phyloP scores from a whole-genome alignment of 2,113 vertebrate species.

The Hypanus sabinus region DNA sequence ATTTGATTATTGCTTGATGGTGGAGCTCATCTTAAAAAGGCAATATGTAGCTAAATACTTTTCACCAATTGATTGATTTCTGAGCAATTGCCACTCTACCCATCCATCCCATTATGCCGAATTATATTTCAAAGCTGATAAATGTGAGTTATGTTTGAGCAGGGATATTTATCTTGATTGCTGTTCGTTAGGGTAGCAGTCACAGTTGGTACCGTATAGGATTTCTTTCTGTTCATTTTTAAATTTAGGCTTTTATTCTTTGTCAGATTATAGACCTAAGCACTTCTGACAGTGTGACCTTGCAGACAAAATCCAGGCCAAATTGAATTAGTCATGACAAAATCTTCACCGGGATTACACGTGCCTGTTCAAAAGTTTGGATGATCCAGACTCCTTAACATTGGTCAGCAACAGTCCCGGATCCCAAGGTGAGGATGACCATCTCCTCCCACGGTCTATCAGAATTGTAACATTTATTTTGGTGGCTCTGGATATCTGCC shows the following conservation, averaged over 20 bases:
- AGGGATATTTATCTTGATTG: constrained; percentile 31
- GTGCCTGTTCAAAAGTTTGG: constrained; percentile 37
- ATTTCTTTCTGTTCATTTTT: constrained; percentile 34
- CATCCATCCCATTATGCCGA: background rate
- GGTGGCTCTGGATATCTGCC: constrained; percentile 21
- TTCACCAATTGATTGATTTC: background rate
- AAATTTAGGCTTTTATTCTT: constrained; percentile 38
- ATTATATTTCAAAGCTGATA: background rate
- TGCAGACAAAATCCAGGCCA: constrained; percentile 37
- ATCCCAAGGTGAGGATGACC: constrained; percentile 37
- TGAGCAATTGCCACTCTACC: background rate
- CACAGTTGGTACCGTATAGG: constrained; percentile 28
- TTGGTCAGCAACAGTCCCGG: constrained; percentile 32
- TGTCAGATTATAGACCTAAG: constrained; percentile 37
- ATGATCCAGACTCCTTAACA: constrained; percentile 38
- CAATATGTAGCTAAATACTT: constrained; percentile 12
- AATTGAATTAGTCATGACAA: constrained; percentile 38
- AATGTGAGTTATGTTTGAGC: background rate
- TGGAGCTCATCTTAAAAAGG: background rate
- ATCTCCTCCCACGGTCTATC: constrained; percentile 33
- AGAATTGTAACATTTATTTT: constrained; percentile 30
- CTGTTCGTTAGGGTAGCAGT: constrained; percentile 17
- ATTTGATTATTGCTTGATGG: constrained; percentile 14
- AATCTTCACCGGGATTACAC: constrained; percentile 37
- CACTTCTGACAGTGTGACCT: constrained; percentile 37